Evolutionary conservation across 2,888 invertebrate species (phyloP).

Genomic region (Nomada fucata): DNA sequence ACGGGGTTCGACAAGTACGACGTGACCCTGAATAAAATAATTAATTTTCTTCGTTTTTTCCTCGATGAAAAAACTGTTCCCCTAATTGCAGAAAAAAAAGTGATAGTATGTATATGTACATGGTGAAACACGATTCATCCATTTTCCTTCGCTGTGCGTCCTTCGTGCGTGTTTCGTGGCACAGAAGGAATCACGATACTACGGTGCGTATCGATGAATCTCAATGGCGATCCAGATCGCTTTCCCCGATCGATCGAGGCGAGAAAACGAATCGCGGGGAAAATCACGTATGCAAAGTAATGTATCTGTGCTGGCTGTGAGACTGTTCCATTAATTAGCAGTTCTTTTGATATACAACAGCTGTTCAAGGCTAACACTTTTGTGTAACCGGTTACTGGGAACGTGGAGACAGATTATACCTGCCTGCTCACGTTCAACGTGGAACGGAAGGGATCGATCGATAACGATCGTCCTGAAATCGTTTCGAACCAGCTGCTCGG

Average conservation of each 20-base stretch:
- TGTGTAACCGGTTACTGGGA: slow-evolving; percentile 24
- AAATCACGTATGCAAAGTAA: slow-evolving; percentile 45
- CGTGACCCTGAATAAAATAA: slow-evolving; percentile 5
- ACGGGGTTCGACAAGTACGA: neutral
- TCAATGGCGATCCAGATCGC: slow-evolving; percentile 15
- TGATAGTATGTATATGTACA: too few relatives aligned
- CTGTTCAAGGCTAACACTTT: slow-evolving; percentile 35
- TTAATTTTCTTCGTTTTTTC: neutral
- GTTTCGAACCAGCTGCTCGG: too few relatives aligned
- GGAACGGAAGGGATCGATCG: neutral
- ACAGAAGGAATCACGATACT: neutral
- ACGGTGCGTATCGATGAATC: slow-evolving; percentile 13
- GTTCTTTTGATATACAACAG: slow-evolving; percentile 6
- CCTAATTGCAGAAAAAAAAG: neutral
- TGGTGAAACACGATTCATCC: slow-evolving; percentile 14
- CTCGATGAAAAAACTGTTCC: neutral
- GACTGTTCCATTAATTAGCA: slow-evolving; percentile 26
- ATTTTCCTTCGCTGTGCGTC: slow-evolving; percentile 7
- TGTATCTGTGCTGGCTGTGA: slow-evolving; percentile 32
- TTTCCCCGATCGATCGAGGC: slow-evolving; percentile 12
- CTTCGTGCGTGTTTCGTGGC: neutral
- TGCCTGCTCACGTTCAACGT: neutral
- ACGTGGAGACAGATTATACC: neutral
- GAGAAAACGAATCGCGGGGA: slow-evolving; percentile 1
- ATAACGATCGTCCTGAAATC: neutral